These are phyloP conservation scores for Lemur catta DNA, from an alignment of 2,797 vertebrate genomes.

Conservation along the genomic window DNA sequence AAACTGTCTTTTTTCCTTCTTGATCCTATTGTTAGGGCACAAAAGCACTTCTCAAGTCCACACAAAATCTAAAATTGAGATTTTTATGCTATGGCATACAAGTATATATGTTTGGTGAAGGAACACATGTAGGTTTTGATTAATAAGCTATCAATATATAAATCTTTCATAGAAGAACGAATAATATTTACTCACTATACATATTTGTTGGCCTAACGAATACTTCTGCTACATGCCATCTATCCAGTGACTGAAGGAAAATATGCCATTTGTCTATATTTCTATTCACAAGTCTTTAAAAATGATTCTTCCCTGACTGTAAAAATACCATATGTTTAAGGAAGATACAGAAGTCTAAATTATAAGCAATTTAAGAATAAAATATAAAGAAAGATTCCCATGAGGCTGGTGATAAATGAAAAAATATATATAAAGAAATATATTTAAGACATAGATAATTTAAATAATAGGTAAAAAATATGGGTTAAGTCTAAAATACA, in stretches of 20 bases:
- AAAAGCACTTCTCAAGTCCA: background rate
- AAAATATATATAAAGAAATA: background rate
- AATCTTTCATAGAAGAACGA: background rate
- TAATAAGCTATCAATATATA: background rate
- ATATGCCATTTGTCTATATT: background rate
- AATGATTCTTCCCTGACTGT: background rate
- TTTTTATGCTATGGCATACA: background rate
- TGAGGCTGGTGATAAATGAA: background rate
- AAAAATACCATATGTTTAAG: constrained; percentile 32
- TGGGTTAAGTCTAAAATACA: background rate
- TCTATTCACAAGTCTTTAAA: background rate
- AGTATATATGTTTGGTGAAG: background rate
- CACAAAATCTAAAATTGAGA: background rate
- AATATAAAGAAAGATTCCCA: background rate
- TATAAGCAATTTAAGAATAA: background rate
- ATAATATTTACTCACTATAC: background rate
- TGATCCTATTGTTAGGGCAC: background rate
- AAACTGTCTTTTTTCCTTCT: background rate
- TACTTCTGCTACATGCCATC: background rate
- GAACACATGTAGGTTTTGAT: background rate
- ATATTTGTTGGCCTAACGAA: constrained; percentile 16
- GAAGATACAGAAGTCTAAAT: background rate
- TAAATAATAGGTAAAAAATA: background rate
- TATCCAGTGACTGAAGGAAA: background rate
- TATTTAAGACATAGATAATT: background rate